Base-by-base conservation (phyloP, 2,797 vertebrate genomes). In the Acrossocheilus fasciatus region DNA sequence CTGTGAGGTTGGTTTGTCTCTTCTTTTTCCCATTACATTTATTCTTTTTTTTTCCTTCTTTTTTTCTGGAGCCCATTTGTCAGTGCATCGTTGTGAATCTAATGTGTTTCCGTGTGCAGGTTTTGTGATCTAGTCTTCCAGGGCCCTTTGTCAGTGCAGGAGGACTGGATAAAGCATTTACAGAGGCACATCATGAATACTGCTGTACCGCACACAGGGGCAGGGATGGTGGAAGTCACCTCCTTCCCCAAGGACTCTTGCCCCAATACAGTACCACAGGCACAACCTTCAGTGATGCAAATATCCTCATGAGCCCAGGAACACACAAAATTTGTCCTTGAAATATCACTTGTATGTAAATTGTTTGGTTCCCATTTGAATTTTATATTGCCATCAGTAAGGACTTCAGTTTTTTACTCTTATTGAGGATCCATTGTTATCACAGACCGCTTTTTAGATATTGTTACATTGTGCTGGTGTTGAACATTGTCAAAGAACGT, bases 81-180 rank as follows among this genome's bases (percentile, higher is more conserved):
- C 36, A 70, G 39, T 59, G 36, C 5, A 30, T 73, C 15, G 43
- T 72, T 57, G 81, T 74, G 8, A 73, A 62, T 52, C 6, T 69
- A 69, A 23, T 69, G 41, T 73, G 6, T 62, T 62, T 82, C 4
- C 69, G 7, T 50, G 3, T 64, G 39, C 89, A 96, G 98, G 97
- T 99, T 99, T 96, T 99, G 98, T 95, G 98, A 99, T 95, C 96
- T 99, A 92, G 97, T 99, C 95, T 99, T 99, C 96, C 98, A 98
- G 94, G 98, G 98, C 93, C 98, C 98, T 36, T 93, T 99, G 92
- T 99, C 98, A 90, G 98, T 99, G 92, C 98, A 99, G 96, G 98
- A 99, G 96, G 98, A 99, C 95, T 99, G 98, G 98, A 98, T 99
- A 91, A 99, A 99, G 95, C 98, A 99, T 96, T 97, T 99, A 96